Evolutionary conservation across 1,140 invertebrate genomes (phyloP).

Genomic region (Zaprionus gabonicus): DNA sequence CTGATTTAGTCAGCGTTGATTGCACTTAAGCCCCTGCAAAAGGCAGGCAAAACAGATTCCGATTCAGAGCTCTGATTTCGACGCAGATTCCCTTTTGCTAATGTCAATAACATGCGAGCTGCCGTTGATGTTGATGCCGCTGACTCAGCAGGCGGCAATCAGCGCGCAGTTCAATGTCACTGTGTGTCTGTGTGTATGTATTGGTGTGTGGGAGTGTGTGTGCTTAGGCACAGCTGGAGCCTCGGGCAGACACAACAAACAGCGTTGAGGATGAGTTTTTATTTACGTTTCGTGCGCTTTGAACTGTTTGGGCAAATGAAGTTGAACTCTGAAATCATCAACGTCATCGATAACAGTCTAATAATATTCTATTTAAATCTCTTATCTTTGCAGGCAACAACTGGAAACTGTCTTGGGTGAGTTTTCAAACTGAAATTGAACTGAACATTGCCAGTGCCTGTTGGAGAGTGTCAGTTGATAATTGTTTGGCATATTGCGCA

Average conservation of each 20-base stretch:
- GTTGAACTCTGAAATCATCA: background rate
- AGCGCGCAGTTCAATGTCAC: constrained; percentile 59
- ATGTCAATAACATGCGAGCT: constrained; percentile 67
- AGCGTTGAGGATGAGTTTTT: background rate
- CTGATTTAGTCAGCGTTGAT: constrained; percentile 55
- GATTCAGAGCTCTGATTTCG: constrained; percentile 25
- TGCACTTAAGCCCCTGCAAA: constrained; percentile 64
- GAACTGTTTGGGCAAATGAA: constrained; percentile 15
- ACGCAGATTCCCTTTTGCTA: constrained; percentile 32
- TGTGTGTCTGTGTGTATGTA: constrained; percentile 21
- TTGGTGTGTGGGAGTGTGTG: background rate
- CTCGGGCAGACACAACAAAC: constrained; percentile 6
- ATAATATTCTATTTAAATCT: constrained; percentile 15
- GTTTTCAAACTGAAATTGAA: background rate
- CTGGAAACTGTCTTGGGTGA: background rate
- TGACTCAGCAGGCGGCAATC: constrained; percentile 77
- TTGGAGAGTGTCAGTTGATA: constrained; percentile 22
- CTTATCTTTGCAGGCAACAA: constrained; percentile 7
- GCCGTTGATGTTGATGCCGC: constrained; percentile 32
- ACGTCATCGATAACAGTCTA: constrained; percentile 15
- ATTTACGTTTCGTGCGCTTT: constrained; percentile 24
- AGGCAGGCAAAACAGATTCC: constrained; percentile 36
- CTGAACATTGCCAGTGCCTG: constrained; percentile 27
- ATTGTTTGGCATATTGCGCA: constrained; percentile 46
- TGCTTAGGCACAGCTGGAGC: constrained; percentile 26